These are phyloP conservation scores for Nasua narica DNA, from an alignment of 2,797 vertebrate species.

Conservation along the genomic window DNA sequence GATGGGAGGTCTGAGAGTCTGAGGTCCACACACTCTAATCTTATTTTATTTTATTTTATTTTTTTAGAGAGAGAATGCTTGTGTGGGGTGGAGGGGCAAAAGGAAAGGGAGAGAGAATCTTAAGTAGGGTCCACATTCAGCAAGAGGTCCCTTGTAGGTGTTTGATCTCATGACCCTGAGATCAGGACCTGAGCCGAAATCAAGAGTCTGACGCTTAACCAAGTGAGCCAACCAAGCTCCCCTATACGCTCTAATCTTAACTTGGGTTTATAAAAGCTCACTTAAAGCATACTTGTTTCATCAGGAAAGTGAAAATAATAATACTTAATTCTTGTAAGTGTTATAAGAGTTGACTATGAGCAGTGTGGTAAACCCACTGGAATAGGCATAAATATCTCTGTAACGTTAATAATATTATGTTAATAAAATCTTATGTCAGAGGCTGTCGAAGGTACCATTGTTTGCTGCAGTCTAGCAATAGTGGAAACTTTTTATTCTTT, in stretches of 20 bases:
- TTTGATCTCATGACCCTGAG: not conserved
- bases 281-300: not conserved
- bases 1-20: not conserved
- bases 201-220: not conserved
- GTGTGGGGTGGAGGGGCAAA: no score
- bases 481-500: not conserved
- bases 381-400: not conserved
- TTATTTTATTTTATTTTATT: not conserved
- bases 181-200: not conserved
- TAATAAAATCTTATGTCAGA: not conserved
- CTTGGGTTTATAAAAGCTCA: not conserved
- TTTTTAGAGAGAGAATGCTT: not conserved
- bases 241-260: not conserved
- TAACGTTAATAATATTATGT: not conserved
- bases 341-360: not conserved
- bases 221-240: not conserved
- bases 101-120: not conserved
- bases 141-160: not conserved
- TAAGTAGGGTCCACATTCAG: not conserved
- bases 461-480: not conserved
- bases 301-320: not conserved
- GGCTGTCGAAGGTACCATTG: not conserved
- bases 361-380: not conserved
- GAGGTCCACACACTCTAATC: not conserved
- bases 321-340: constrained; percentile 23